Conservation (phyloP, 2,113 vertebrate species). For the Dicaeum eximium region DNA sequence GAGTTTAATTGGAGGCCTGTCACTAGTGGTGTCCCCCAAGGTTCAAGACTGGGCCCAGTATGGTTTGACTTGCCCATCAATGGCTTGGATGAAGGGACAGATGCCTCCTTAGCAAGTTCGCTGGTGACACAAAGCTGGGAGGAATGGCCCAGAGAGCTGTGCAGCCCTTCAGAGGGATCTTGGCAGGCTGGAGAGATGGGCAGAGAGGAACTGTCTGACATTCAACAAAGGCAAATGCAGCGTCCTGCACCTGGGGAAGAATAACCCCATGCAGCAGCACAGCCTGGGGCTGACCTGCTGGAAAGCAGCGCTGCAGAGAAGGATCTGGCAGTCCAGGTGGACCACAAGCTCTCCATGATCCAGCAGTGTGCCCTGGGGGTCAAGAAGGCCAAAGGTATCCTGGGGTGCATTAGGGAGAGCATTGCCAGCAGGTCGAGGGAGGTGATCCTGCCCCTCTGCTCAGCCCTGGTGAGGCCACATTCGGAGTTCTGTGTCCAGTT, state of each 20-base stretch:
- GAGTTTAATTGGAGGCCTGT: too few species aligned
- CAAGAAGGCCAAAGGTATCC: not conserved
- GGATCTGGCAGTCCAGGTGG: not conserved
- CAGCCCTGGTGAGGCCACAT: too few species aligned
- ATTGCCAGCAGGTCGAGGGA: not conserved
- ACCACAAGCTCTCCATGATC: not conserved
- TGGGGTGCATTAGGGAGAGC: not conserved
- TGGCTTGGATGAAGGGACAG: not conserved
- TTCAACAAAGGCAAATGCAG: not conserved
- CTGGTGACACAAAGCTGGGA: not conserved
- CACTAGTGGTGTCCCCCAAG: not conserved
- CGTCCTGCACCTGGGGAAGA: rapidly evolving
- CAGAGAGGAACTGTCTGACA: not conserved
- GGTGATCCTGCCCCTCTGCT: not conserved
- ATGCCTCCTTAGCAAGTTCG: not conserved
- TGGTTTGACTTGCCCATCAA: not conserved
- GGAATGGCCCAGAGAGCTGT: not conserved
- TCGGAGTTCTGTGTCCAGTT: too few species aligned
- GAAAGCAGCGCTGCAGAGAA: not conserved
- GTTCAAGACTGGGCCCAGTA: not conserved
- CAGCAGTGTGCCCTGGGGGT: not conserved
- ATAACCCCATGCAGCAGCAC: too few species aligned
- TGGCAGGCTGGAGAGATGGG: not conserved
- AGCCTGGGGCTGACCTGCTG: not conserved
- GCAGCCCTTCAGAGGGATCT: not conserved